These are phyloP conservation scores for Drosophila parthenogenetica DNA, from an alignment of 2,888 invertebrate genomes.

Conservation along the genomic window DNA sequence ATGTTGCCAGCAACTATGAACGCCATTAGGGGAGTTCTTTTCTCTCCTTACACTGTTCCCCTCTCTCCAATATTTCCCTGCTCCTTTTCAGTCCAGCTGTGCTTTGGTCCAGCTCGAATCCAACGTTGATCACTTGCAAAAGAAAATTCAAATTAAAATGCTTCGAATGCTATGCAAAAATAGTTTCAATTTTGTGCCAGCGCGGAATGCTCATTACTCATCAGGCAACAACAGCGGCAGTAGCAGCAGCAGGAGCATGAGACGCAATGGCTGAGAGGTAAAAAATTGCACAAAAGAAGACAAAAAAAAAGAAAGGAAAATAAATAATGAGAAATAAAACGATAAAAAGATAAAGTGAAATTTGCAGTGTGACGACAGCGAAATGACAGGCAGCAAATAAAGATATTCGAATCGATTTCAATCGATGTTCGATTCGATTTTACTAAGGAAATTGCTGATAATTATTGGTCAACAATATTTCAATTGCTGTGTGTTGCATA, in stretches of 20 bases:
- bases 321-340: neutral
- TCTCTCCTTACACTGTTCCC: neutral
- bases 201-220: conserved; percentile 80
- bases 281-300: conserved; percentile 16
- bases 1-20: conserved; percentile 74
- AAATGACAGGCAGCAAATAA: conserved; percentile 48
- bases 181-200: conserved; percentile 78
- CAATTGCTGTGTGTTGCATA: conserved; percentile 51
- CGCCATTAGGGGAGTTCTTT: conserved; percentile 62
- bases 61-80: neutral
- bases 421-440: conserved; percentile 21
- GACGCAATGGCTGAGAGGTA: conserved; percentile 11
- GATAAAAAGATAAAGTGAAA: conserved; percentile 12
- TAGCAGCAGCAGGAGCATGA: neutral
- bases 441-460: conserved; percentile 74
- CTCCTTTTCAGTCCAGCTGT: conserved; percentile 2
- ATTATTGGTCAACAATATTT: conserved; percentile 50
- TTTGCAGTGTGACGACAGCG: conserved; percentile 23
- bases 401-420: conserved; percentile 43
- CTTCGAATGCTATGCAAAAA: conserved; percentile 79
- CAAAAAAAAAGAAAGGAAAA: neutral
- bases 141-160: conserved; percentile 81
- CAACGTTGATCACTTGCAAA: conserved; percentile 71
- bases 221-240: conserved; percentile 3
- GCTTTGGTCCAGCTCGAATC: conserved; percentile 18